Base-by-base conservation (phyloP, 2,797 vertebrate genomes). In the Fistularia tabacaria region DNA sequence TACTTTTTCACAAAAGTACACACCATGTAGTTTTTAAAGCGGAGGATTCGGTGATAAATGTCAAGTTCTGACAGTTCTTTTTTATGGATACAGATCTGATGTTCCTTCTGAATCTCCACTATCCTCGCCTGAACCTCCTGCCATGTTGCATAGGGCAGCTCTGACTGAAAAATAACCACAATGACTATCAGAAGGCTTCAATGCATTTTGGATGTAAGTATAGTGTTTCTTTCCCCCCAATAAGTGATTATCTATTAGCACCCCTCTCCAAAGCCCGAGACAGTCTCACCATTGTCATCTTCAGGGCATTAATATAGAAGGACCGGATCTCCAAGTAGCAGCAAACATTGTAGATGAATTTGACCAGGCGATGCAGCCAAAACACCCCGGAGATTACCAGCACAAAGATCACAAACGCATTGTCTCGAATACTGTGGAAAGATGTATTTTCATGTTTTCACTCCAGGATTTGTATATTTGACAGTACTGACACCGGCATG, bases 21-120 rank as follows among this genome's bases (percentile, higher is more conserved):
- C 25, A 99, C 97, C 94, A 98, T 98, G 85, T 99, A 99, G 90
- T 99, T 99, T 77, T 99, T 98, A 83, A 99, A 99, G 60, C 97
- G 96, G 57, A 99, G 91, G 69, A 99, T 99, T 67, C 97, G 93
- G 74, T 99, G 97, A 78, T 98, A 98, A 74, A 99, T 94, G 73
- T 99, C 97, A 38, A 99, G 85, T 76, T 99, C 97, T 0, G 93
- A 92, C 63, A 99, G 90, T 66, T 99, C 97, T 45, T 95, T 97
- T 83, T 99, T 99, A 73, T 99, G 97, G 76, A 99, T 98, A 79
- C 97, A 99, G 81, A 99, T 99, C 89, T 99, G 97, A 73, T 98
- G 97, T 61, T 99, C 97, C 71, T 99, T 99, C 90, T 99, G 97
- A 51, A 97, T 98, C 87, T 98, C 95, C 64, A 99, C 94, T 1